Evolutionary conservation across 2,797 vertebrate species (phyloP), one percentile per base, ranked within the genome.

Genomic region (Cheirogaleus major): DNA sequence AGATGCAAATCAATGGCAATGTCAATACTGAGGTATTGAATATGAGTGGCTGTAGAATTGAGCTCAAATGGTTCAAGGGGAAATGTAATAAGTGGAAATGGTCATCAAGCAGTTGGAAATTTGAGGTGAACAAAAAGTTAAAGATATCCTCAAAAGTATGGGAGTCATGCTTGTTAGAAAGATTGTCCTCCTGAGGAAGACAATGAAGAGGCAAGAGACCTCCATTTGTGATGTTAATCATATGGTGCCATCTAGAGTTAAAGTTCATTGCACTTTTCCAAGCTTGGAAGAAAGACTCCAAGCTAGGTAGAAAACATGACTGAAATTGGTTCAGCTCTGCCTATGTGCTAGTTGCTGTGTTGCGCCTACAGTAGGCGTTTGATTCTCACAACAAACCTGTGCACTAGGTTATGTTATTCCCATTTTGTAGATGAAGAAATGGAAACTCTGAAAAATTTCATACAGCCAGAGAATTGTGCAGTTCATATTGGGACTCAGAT

Each of bases 61-160:
- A 86, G 4, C 7, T 75, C 63, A 27, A 73, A 27, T 95, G 48
- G 5, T 38, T 73, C 41, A 82, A 69, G 5, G 50, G 20, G 9
- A 93, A 97, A 78, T 91, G 17, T 85, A 72, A 76, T 85, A 76
- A 76, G 8, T 73, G 50, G 30, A 95, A 95, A 76, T 67, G 4
- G 1, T 80, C n/a, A 87, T n/a, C 0, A 94, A 85, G 13, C 9
- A 45, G 17, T 93, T 70, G 35, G 9, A 93, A 93, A 73, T 57
- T 55, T 88, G 41, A 73, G 15, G 14, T 76, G 41, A 67, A 7
- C 6, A 73, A 43, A 75, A 80, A 22, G 35, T 38, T 81, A 89
- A 88, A 84, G 2, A 9, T 79, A 78, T 79, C 5, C 2, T 85
- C 9, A 61, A 35, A 95, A 27, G 27, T 87, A 90, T 59, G 32